Base-by-base conservation (phyloP, 2,797 vertebrate species). In the Thamnophis elegans region DNA sequence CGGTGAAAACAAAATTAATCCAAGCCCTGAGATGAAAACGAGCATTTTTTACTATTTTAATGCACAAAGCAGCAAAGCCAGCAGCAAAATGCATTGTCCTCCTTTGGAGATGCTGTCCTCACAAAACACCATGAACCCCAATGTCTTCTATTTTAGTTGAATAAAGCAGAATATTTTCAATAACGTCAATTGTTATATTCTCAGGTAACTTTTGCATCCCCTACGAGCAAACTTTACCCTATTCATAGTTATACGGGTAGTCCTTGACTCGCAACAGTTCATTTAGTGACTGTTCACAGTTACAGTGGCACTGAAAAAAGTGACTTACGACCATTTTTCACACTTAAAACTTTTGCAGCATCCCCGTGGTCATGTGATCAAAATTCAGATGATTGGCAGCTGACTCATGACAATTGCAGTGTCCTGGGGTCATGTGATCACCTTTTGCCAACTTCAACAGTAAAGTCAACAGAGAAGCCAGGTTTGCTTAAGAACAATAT, bases 1-100 rank as follows among this genome's bases (percentile, higher is more conserved):
- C 55, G 58, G n/a, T 47, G 86, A 93, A 91, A 91, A 54, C 65
- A 68, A 85, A 87, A 93, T 90, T 90, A 90, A 90, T 88, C 62
- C 42, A 11, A 22, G 85, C 82, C 68, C 85, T 55, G 85, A 91
- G 65, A 93, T 59, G 60, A 87, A 88, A 22, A 78, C 60, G 25
- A 88, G 32, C 47, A 78, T 54, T 60, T 82, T 88, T 88, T 25
- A 90, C n/a, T 36, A 88, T 82, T 58, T 58, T 53, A 88, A 82
- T 54, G 42, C 73, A 36, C 18, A 60, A 82, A 28, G 16, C 56
- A 56, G 32, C 26, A 78, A 90, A 47, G 36, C 85, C 36, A 47
- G 51, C 42, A 53, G 42, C 62, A 88, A 47, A 42, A 51, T 51
- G 59, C 59, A 55, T 56, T 89, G 88, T 54, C 32, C 62, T 89